A percentile compares a stretch with the other conserved stretches of the same genome.
Evolutionary conservation across 2,113 vertebrate species (phyloP).

Genomic region (Scatophagus argus): DNA sequence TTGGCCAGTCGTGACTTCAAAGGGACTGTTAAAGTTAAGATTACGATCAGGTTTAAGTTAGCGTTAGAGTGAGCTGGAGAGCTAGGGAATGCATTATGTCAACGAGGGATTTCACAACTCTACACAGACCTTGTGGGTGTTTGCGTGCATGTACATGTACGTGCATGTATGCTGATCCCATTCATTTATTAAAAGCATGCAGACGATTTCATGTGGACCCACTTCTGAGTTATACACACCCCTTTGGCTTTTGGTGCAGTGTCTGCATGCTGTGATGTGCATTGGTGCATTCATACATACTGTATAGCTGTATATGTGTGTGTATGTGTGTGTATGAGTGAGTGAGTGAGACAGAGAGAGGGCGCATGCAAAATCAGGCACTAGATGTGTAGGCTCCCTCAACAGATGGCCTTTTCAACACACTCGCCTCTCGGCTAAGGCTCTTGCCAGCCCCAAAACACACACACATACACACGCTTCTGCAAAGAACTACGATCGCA

Average conservation of each 20-base stretch:
- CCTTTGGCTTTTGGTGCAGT: not conserved
- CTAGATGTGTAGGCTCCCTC: slow-evolving; percentile 53
- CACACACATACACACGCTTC: slow-evolving; percentile 29
- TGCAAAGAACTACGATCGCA: slow-evolving; percentile 39
- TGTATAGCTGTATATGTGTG: not conserved
- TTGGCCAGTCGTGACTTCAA: no score
- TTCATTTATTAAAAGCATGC: slow-evolving; percentile 4
- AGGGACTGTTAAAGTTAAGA: no score
- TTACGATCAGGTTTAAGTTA: no score
- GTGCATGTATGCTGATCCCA: not conserved
- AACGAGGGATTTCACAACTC: no score
- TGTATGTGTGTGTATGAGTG: slow-evolving; percentile 16
- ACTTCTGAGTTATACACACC: not conserved
- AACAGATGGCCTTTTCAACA: slow-evolving; percentile 77
- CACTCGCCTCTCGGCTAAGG: slow-evolving; percentile 56
- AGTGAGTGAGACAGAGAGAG: no score
- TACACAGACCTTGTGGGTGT: no score
- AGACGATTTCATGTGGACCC: not conserved
- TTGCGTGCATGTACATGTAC: not conserved
- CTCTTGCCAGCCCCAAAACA: slow-evolving; percentile 55
- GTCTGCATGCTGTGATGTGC: not conserved
- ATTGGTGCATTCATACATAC: slow-evolving; percentile 19
- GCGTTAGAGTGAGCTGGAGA: no score
- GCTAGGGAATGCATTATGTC: no score
- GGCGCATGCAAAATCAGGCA: slow-evolving; percentile 23